phyloP scores from a whole-genome alignment of 1,140 invertebrate genomes.

The Bombus picipes region DNA sequence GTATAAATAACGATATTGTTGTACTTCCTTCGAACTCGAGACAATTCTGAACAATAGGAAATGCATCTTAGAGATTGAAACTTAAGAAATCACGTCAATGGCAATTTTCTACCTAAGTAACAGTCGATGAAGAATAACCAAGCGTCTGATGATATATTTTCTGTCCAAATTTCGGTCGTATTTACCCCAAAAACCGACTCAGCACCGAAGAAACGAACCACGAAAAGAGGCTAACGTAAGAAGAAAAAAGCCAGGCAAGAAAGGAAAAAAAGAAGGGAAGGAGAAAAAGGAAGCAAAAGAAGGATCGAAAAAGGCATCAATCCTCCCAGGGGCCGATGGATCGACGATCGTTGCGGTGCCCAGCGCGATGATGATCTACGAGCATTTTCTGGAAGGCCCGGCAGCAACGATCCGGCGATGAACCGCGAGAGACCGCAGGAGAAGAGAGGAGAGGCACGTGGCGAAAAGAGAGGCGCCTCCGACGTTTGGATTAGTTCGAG shows the following conservation, averaged over 20 bases:
- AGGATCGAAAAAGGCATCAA: background rate
- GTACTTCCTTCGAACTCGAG: too few species aligned
- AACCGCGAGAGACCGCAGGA: background rate
- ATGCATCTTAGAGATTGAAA: too few species aligned
- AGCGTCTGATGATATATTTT: too few species aligned
- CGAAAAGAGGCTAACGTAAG: background rate
- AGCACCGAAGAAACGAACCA: too few species aligned
- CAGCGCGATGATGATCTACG: conserved; percentile 37
- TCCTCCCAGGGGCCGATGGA: background rate
- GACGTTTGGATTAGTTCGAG: conserved; percentile 57
- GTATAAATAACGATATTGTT: too few species aligned
- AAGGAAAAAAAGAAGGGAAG: background rate
- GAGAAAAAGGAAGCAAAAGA: background rate
- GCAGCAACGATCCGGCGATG: conserved; percentile 22
- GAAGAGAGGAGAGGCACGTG: conserved; percentile 32
- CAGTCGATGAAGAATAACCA: too few species aligned
- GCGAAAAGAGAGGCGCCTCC: conserved; percentile 57
- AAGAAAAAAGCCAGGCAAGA: background rate
- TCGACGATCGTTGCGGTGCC: background rate
- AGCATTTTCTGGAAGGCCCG: conserved; percentile 48
- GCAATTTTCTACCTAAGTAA: too few species aligned
- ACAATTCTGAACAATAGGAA: too few species aligned
- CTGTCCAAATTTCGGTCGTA: too few species aligned
- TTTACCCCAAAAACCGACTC: too few species aligned
- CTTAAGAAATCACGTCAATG: too few species aligned